A percentile compares a stretch with the other conserved stretches of the same genome.
Evolutionary conservation across 1,140 invertebrate species (phyloP).

Genomic region (Helicoverpa zea): DNA sequence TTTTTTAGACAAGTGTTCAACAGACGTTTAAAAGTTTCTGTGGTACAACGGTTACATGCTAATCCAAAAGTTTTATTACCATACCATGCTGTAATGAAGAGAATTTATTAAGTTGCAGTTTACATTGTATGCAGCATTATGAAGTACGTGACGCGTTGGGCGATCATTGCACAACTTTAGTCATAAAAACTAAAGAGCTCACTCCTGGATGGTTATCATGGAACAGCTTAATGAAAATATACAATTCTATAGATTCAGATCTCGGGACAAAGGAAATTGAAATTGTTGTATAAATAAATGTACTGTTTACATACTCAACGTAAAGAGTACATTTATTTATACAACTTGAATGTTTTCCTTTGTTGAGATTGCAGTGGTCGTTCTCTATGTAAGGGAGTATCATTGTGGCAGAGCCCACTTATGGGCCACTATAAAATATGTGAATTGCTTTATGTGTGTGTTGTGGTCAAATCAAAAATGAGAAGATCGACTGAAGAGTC

Average conservation of each 20-base stretch:
- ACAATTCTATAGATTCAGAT: background rate
- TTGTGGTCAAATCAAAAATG: too few relatives aligned
- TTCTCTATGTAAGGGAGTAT: background rate
- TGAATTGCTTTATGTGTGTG: too few relatives aligned
- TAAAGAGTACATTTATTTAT: background rate
- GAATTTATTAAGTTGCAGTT: too few relatives aligned
- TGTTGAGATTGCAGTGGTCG: background rate
- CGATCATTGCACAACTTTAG: background rate
- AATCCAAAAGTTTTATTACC: too few relatives aligned
- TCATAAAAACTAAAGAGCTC: conserved; percentile 18
- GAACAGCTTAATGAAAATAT: background rate
- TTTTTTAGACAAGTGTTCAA: too few relatives aligned
- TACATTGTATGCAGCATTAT: too few relatives aligned
- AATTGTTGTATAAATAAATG: background rate
- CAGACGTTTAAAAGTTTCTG: too few relatives aligned
- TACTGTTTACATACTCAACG: background rate
- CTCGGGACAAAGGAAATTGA: background rate
- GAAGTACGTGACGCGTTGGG: background rate
- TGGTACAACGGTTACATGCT: too few relatives aligned
- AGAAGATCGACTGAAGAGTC: too few relatives aligned
- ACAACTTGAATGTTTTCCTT: conserved; percentile 5
- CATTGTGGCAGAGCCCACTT: background rate
- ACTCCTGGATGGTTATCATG: background rate
- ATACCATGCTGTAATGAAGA: too few relatives aligned
- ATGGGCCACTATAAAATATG: background rate